Base-by-base conservation (phyloP, 2,113 vertebrate species). In the Nothobranchius furzeri region DNA sequence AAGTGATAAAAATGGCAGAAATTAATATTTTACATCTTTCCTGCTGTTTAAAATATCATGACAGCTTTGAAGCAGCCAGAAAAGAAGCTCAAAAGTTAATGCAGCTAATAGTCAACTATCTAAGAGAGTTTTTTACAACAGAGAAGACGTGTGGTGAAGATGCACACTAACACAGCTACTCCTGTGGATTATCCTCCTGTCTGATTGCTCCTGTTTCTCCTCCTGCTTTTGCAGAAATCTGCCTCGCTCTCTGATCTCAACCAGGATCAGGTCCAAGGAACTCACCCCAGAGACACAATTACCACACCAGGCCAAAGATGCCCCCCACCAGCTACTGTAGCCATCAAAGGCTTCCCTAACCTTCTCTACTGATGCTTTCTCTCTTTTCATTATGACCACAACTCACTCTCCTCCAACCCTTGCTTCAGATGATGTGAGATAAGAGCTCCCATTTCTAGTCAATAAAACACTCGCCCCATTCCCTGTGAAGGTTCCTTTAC, bases 201-300 rank as follows among this genome's bases (percentile, higher is more conserved):
- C 48, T 76, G 50, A 80, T 72, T 71, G 65, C 42, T 25, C 60
- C 37, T 78, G 59, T 75, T 78, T 81, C 70, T 78, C 64, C 67
- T 42, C 35, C 59, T 60, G 13, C 75, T 86, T 79, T n/a, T 78
- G 67, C 68, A 79, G 74, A 45, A 48, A 76, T 79, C 62, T 70
- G 54, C 61, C 43, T 80, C 9, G 3, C 62, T 75, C 81, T 88
- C 86, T 87, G 81, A 88, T 89, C 89, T 85, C 64, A 63, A 50
- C 54, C 64, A 75, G 82, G 72, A 83, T 82, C 79, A 82, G 63
- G 81, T 85, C 88, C 81, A 73, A 77, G 73, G 62, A 85, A 67
- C 71, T 84, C 64, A 85, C 85, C 81, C 89, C 54, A 64, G 85
- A 85, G 88, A 90, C 84, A 81, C 85, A 91, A 91, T 90, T 91